Percentiles rank a stretch among this genome's conserved stretches.
These are phyloP conservation scores for Planiliza haematocheilus DNA, from an alignment of 2,113 vertebrate genomes.

Conservation along the genomic window DNA sequence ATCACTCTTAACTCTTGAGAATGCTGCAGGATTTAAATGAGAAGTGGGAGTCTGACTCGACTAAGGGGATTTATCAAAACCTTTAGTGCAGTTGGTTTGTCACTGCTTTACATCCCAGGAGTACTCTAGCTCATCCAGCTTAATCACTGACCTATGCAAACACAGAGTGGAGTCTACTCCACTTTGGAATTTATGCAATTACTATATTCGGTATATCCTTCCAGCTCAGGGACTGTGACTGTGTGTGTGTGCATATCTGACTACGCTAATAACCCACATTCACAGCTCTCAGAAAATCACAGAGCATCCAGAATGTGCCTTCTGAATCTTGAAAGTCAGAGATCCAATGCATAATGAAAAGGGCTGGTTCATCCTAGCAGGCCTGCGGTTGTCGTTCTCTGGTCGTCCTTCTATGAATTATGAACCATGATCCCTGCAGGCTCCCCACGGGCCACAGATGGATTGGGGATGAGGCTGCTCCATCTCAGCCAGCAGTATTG, in stretches of 20 bases:
- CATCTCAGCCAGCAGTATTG: slow-evolving; percentile 56
- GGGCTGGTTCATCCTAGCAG: slow-evolving; percentile 40
- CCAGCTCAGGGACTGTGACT: slow-evolving; percentile 30
- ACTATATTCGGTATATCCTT: slow-evolving; percentile 39
- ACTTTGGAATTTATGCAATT: slow-evolving; percentile 49
- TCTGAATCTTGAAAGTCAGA: slow-evolving; percentile 33
- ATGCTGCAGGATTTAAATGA: slow-evolving; percentile 53
- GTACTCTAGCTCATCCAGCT: slow-evolving; percentile 52
- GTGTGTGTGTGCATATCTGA: slow-evolving; percentile 30
- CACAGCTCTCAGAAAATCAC: slow-evolving; percentile 24
- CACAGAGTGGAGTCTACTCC: slow-evolving; percentile 32
- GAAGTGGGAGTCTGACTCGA: slow-evolving; percentile 47
- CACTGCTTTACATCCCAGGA: slow-evolving; percentile 52
- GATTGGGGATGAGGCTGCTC: slow-evolving; percentile 58
- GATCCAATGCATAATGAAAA: slow-evolving; percentile 72
- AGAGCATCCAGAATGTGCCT: slow-evolving; percentile 30
- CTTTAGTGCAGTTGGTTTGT: slow-evolving; percentile 59
- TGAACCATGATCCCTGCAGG: slow-evolving; percentile 76
- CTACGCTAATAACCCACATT: slow-evolving; percentile 56
- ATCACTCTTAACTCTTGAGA: slow-evolving; percentile 48
- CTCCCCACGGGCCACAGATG: slow-evolving; percentile 64
- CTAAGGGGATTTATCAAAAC: slow-evolving; percentile 59
- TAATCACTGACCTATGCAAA: slow-evolving; percentile 68
- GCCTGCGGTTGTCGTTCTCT: slow-evolving; percentile 52
- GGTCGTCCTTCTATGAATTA: slow-evolving; percentile 82